Evolutionary conservation across 2,113 vertebrate genomes (phyloP), one percentile per base, ranked within the genome.

Genomic region (Rhombomys opimus): DNA sequence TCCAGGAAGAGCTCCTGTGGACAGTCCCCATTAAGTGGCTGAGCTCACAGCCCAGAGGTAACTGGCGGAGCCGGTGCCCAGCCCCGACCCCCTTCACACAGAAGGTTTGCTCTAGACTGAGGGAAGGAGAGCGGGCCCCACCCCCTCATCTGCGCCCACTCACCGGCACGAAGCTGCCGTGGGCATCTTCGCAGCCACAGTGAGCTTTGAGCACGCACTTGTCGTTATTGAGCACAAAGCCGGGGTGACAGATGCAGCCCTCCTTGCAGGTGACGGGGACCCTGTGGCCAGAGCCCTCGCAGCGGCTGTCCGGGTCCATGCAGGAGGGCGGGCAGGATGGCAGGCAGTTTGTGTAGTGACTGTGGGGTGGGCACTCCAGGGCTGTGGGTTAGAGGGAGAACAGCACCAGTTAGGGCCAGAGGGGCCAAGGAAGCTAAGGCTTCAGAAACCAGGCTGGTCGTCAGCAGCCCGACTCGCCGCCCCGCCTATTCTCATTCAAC

Each of bases 251-350:
- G 65, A 98, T 93, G 87, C 99, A 99, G 35, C 99, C 99, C 94
- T 99, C 99, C 18, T 98, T 96, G 2, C 99, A 99, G 46, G 94
- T 11, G 12, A 98, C 96, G 1, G 59, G 76, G 15, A 35, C 65
- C 17, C 4, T 13, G 59, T 38, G 4, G 10, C 2, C 10, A 50
- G n/a, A 6, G 8, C 97, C 97, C 68, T 97, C 97, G 93, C 99
- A 99, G 97, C 35, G 95, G n/a, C 98, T 46, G 22, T 90, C 76
- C 30, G 98, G 98, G 97, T 99, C 98, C 0, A 97, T 96, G 95
- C 99, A 99, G 54, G 99, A 99, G 2, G 98, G 97, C 0, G 98
- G 98, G 94, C 99, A 99, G 9, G 99, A 90, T 1, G 98, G 52
- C 0, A 98, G 97, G 86, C 99, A 99, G 90, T 98, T 95, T 0